Base-by-base conservation (phyloP, 2,113 vertebrate genomes). In the Triplophysa rosa region DNA sequence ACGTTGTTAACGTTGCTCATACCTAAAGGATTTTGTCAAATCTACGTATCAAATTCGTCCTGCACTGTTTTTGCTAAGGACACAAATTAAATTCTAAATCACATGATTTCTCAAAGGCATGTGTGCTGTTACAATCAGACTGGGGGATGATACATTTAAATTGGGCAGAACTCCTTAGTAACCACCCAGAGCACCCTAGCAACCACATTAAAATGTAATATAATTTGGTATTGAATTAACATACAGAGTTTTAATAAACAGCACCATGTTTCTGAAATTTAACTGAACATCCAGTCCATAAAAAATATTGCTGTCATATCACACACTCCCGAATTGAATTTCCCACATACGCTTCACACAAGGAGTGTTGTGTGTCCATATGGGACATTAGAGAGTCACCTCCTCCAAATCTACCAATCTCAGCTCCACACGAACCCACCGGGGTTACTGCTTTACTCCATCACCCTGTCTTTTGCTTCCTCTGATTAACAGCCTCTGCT, bases 401-500 rank as follows among this genome's bases (percentile, higher is more conserved):
- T 76, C 42, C 61, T 62, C 37, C 71, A 26, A 63, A 74, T 62
- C 71, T 47, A 74, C 8, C 23, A 23, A 19, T 74, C 71, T 42
- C 54, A 4, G 23, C 40, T 75, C 40, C 1, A n/a, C 58, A 45
- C 61, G 14, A 65, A 52, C 62, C 61, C 72, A 86, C 85, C 91
- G 88, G 66, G 87, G 85, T 90, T 66, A 54, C 73, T 23, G 62
- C 74, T 8, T 37, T 89, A 88, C 87, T 62, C 82, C 82, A 82
- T 83, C 80, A 66, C 86, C 66, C 52, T 66, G 85, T 91, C 88
- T 84, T 80, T 85, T 74, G 84, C 86, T 87, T 86, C 83, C 80
- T 83, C 90, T 92, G 91, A 92, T 92, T 92, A 92, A 87, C 84
- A 83, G 85, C 82, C 86, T 81, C 81, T 77, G 86, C 82, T 64